A percentile compares a stretch with the other conserved stretches of the same genome.
These are phyloP conservation scores for Torymus auratus DNA, from an alignment of 2,888 invertebrate species.

Conservation along the genomic window DNA sequence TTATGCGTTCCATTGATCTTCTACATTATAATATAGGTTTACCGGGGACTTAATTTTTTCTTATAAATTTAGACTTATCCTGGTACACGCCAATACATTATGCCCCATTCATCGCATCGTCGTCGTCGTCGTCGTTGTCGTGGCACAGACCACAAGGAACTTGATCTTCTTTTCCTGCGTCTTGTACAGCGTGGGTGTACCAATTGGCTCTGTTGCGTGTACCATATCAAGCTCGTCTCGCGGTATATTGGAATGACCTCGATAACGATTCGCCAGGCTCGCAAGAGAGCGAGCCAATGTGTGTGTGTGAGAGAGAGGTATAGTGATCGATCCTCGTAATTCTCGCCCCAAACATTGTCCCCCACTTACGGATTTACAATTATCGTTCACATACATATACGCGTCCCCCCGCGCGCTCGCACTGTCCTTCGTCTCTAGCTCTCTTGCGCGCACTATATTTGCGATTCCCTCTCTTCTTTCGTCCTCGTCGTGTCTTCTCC, in stretches of 20 bases:
- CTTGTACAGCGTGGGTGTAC: slow-evolving; percentile 55
- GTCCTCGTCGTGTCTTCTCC: not conserved
- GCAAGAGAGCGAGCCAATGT: too few relatives aligned
- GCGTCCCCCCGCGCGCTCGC: too few relatives aligned
- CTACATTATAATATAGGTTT: too few relatives aligned
- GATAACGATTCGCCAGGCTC: slow-evolving; percentile 62
- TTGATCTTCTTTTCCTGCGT: slow-evolving; percentile 46
- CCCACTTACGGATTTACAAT: slow-evolving; percentile 55
- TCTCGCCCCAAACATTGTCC: slow-evolving; percentile 59
- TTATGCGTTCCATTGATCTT: too few relatives aligned
- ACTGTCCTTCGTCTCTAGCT: not conserved
- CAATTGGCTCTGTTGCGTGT: slow-evolving; percentile 50
- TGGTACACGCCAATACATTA: slow-evolving; percentile 1
- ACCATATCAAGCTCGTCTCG: slow-evolving; percentile 55
- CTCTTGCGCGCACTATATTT: slow-evolving; percentile 22
- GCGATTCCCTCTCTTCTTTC: slow-evolving; percentile 19
- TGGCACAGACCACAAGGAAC: slow-evolving; percentile 10
- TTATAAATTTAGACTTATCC: slow-evolving; percentile 7
- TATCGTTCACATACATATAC: slow-evolving; percentile 26
- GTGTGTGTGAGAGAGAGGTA: too few relatives aligned
- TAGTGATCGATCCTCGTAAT: slow-evolving; percentile 64
- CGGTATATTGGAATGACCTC: slow-evolving; percentile 62
- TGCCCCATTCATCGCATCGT: not conserved
- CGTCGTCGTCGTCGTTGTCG: not conserved
- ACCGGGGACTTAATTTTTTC: not conserved